Evolutionary conservation across 2,888 invertebrate genomes (phyloP).

Genomic region (Ochlodes sylvanus): DNA sequence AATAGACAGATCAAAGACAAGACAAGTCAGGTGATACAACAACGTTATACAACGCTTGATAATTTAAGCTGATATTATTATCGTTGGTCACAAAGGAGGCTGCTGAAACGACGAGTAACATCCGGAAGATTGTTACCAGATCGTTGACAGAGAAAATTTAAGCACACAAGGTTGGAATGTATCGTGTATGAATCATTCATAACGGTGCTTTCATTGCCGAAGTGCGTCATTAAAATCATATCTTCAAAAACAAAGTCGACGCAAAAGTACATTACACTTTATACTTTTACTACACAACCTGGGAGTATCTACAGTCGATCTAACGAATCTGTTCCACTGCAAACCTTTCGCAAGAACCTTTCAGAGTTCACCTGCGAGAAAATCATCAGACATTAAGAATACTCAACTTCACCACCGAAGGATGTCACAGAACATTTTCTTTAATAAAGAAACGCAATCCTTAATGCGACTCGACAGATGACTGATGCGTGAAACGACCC

Average conservation of each 20-base stretch:
- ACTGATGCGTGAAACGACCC: conserved; percentile 22
- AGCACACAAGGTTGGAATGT: conserved; percentile 8
- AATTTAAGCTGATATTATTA: neutral
- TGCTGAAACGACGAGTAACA: neutral
- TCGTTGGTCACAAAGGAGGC: neutral
- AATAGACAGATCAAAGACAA: conserved; percentile 2
- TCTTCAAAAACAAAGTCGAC: neutral
- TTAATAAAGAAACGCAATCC: conserved; percentile 33
- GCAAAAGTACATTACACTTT: neutral
- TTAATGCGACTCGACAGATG: conserved; percentile 34
- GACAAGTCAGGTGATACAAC: neutral
- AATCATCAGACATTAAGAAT: conserved; percentile 17
- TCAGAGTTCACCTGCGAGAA: conserved; percentile 11
- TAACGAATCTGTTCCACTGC: neutral
- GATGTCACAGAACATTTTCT: conserved; percentile 28
- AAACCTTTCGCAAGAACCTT: conserved; percentile 4
- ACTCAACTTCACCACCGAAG: conserved; percentile 16
- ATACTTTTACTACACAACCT: neutral
- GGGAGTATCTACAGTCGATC: neutral
- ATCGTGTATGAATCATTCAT: conserved; percentile 28
- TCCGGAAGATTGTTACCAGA: neutral
- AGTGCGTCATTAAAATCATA: conserved; percentile 22
- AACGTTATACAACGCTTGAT: neutral
- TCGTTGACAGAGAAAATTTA: conserved; percentile 26
- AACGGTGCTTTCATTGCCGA: conserved; percentile 23